Evolutionary conservation across 2,888 invertebrate genomes (phyloP).

Genomic region (Leptinotarsa tumamoca): DNA sequence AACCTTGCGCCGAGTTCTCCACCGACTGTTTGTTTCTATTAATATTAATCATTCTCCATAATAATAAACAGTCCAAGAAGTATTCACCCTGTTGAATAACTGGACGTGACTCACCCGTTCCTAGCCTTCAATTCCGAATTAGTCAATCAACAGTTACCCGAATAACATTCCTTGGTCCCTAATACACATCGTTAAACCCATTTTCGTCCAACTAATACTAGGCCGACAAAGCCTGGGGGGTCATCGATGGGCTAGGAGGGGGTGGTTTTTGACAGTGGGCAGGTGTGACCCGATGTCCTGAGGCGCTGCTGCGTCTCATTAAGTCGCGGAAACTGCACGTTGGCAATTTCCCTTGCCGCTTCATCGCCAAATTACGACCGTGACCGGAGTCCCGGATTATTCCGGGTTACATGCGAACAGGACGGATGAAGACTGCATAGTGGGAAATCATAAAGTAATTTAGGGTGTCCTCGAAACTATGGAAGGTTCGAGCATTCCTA

Average conservation of each 20-base stretch:
- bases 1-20: too few relatives aligned
- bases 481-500: too few relatives aligned
- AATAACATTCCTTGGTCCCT: constrained; percentile 13
- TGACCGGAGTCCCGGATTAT: constrained; percentile 62
- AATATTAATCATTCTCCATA: background rate
- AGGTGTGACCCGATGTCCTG: constrained; percentile 54
- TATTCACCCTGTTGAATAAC: background rate
- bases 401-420: constrained; percentile 28
- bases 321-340: constrained; percentile 68
- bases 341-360: constrained; percentile 67
- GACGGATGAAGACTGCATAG: constrained; percentile 30
- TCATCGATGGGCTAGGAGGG: constrained; percentile 16
- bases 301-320: constrained; percentile 64
- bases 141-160: constrained; percentile 18
- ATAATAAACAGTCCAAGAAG: background rate
- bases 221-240: constrained; percentile 14
- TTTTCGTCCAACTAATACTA: constrained; percentile 5
- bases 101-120: background rate
- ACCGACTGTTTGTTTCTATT: too few relatives aligned
- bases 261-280: constrained; percentile 35
- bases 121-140: background rate
- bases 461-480: background rate
- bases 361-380: constrained; percentile 66
- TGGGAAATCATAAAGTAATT: background rate
- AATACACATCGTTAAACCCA: constrained; percentile 11